Percentiles rank a stretch among this genome's conserved stretches.
phyloP scores from a whole-genome alignment of 37 sponge, comb jelly and placozoan species.

The Corticium candelabrum region DNA sequence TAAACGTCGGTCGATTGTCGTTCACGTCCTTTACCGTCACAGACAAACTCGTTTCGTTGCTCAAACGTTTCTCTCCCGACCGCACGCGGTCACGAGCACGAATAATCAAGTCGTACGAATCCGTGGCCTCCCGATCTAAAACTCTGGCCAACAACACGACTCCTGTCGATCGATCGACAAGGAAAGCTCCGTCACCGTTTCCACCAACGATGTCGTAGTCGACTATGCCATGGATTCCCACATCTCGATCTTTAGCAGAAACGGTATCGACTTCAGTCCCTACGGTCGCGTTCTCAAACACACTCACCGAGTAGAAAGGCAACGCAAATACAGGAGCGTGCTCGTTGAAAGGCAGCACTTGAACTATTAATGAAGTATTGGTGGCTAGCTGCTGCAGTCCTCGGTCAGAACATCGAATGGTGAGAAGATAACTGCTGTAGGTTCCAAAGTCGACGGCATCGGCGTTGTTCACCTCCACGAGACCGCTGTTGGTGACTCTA shows the following conservation, averaged over 20 bases:
- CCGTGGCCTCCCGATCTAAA: background rate
- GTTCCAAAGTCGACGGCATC: background rate
- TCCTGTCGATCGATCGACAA: slow-evolving; percentile 24
- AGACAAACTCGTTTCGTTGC: background rate
- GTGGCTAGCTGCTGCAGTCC: background rate
- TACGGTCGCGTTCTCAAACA: background rate
- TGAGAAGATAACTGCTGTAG: background rate
- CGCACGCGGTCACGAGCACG: slow-evolving; percentile 12
- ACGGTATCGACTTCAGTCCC: background rate
- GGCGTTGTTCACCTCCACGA: background rate
- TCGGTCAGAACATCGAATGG: background rate
- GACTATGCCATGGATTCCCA: slow-evolving; percentile 22
- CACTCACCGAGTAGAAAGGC: background rate
- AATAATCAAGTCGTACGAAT: slow-evolving; percentile 22
- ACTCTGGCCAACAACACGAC: background rate
- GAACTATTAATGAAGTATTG: background rate
- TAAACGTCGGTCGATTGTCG: slow-evolving; percentile 15
- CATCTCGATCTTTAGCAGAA: slow-evolving; percentile 8
- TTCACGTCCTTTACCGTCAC: slow-evolving; percentile 18
- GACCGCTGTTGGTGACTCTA: slow-evolving; percentile 5
- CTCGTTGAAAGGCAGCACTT: background rate
- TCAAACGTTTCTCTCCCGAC: slow-evolving; percentile 19
- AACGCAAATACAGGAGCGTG: background rate
- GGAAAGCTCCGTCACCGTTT: slow-evolving; percentile 21
- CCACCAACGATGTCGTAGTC: slow-evolving; percentile 23